These are phyloP conservation scores for Lutra lutra DNA, from an alignment of 2,797 vertebrate genomes.

Conservation along the genomic window DNA sequence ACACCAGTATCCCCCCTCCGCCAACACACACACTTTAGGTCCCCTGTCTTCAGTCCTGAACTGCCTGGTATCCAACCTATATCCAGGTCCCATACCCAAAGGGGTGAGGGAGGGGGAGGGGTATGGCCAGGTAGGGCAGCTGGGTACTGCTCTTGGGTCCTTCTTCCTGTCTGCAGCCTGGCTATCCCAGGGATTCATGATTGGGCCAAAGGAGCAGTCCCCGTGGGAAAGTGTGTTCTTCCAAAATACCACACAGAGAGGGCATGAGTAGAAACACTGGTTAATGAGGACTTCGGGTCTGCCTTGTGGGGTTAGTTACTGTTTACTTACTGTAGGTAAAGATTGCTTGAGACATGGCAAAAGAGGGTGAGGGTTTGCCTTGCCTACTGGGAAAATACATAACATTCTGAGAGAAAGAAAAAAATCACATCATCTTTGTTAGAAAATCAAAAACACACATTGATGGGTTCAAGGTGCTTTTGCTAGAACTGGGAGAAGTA, in stretches of 20 bases:
- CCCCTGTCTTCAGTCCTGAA: too few relatives aligned
- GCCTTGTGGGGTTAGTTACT: background rate
- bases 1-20: accelerated
- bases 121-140: accelerated
- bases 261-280: background rate
- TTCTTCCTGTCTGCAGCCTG: accelerated
- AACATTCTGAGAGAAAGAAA: background rate
- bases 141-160: background rate
- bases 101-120: accelerated
- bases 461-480: background rate
- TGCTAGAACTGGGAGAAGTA: background rate
- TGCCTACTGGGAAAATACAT: background rate
- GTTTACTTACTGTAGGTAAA: background rate
- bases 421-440: background rate
- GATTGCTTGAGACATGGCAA: background rate
- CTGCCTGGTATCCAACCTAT: accelerated
- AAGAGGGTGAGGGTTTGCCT: background rate
- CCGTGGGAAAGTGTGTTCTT: background rate
- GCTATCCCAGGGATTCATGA: background rate
- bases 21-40: accelerated
- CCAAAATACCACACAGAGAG: accelerated
- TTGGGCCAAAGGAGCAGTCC: background rate
- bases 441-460: background rate
- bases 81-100: accelerated
- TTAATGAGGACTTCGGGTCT: background rate